Base-by-base conservation (phyloP, 2,113 vertebrate genomes). In the Boleophthalmus pectinirostris region DNA sequence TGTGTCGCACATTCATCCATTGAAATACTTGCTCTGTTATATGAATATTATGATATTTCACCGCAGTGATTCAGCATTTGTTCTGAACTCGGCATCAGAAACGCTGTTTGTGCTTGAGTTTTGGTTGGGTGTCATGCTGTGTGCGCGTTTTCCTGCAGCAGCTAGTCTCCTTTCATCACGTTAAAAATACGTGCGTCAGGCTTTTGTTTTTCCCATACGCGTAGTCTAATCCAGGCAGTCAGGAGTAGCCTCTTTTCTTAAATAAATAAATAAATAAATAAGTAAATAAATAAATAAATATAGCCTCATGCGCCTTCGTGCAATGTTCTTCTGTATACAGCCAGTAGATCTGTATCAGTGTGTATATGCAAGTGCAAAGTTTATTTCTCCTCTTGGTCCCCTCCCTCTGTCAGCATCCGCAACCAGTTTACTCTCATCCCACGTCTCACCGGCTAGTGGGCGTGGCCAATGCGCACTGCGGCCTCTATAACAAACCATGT, bases 381-480 rank as follows among this genome's bases (percentile, higher is more conserved):
- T 29, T 16, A 29, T 21, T 61, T 38, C 46, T 78, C 68, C 14
- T 2, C 73, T 77, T 53, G 61, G n/a, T 63, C 65, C 68, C 68
- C 53, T 65, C 68, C 35, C 69, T 21, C 14, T 24, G 21, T 24
- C 76, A 60, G 29, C 70, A 56, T 35, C 68, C 24, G 60, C 83
- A 88, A 83, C 83, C 83, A 83, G 73, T 68, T 12, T 15, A 70
- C 15, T 77, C 73, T 25, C 56, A 74, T 85, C 82, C 53, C 51
- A 78, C 78, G 43, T 84, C 86, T 87, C 90, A 90, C 91, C 93
- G 94, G 94, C 85, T 87, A 88, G 96, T 95, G 94, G 97, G 96
- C 95, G 97, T 96, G 97, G 96, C 94, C 92, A 75, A 94, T 92
- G 96, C 96, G 96, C 96, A 98, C 91, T 98, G 97, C 97, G 94